Conservation (phyloP, 2,888 invertebrate species). For the Amiota communis region DNA sequence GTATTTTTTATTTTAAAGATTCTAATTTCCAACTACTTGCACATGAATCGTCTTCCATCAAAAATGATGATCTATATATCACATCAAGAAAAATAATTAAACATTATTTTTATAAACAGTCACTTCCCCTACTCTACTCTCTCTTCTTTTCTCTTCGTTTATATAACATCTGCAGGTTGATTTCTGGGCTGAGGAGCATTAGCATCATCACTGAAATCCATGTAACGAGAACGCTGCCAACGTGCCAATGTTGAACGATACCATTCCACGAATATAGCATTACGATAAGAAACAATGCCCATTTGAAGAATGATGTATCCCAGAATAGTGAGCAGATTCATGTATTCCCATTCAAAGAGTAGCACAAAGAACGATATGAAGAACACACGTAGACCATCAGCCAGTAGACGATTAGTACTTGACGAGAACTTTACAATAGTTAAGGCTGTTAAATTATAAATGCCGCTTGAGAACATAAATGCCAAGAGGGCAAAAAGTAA, state of each 20-base stretch:
- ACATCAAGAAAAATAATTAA: constrained; percentile 9
- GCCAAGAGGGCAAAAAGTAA: constrained; percentile 81
- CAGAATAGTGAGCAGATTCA: constrained; percentile 84
- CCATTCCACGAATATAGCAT: constrained; percentile 73
- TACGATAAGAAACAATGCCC: constrained; percentile 90
- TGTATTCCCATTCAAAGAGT: constrained; percentile 83
- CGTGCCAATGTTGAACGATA: constrained; percentile 57
- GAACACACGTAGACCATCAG: constrained; percentile 90
- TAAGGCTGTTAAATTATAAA: constrained; percentile 94
- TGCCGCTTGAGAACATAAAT: constrained; percentile 87
- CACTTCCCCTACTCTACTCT: background rate
- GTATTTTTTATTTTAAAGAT: constrained; percentile 5
- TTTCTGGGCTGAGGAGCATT: constrained; percentile 49
- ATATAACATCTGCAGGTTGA: constrained; percentile 68
- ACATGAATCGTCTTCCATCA: background rate
- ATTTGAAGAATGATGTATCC: constrained; percentile 84
- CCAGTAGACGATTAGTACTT: constrained; percentile 91
- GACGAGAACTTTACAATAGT: constrained; percentile 95
- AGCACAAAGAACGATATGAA: constrained; percentile 92
- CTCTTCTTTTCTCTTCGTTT: constrained; percentile 26
- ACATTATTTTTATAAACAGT: background rate
- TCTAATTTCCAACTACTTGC: too few species aligned
- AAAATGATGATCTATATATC: constrained; percentile 15
- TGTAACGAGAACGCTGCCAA: constrained; percentile 61
- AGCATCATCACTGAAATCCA: constrained; percentile 53